A percentile compares a stretch with the other conserved stretches of the same genome.
These are phyloP conservation scores for Epinephelus malabaricus DNA, from an alignment of 2,797 vertebrate species.

Conservation along the genomic window DNA sequence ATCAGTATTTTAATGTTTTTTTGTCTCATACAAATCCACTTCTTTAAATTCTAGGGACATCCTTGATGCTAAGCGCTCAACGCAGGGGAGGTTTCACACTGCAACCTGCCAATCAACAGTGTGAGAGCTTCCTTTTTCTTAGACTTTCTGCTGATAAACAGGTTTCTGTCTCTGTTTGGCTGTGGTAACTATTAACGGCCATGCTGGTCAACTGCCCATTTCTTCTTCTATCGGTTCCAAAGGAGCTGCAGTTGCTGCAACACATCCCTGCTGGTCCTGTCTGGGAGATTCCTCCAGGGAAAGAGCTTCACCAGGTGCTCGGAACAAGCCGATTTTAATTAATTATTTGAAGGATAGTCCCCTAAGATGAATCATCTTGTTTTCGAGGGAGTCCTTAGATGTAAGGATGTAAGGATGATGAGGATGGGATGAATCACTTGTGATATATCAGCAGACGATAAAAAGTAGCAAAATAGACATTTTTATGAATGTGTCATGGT, in stretches of 20 bases:
- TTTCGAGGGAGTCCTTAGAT: neutral
- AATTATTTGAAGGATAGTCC: no score
- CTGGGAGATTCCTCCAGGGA: neutral
- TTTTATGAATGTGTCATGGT: conserved; percentile 5
- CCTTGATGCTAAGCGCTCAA: neutral
- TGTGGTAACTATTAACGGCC: neutral
- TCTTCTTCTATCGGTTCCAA: neutral
- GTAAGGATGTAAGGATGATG: no score
- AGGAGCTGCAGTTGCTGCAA: neutral
- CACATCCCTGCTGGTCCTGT: neutral
- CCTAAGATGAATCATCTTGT: no score
- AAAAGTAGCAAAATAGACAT: neutral
- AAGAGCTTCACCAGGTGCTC: conserved; percentile 1
- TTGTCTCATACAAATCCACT: neutral
- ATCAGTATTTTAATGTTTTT: neutral
- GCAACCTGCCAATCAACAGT: neutral
- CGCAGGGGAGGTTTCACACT: neutral
- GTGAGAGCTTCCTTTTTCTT: neutral
- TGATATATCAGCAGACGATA: neutral
- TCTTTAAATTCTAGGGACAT: neutral
- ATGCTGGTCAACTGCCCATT: neutral
- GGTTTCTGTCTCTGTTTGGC: neutral
- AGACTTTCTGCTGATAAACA: neutral
- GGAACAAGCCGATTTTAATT: neutral
- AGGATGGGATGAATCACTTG: neutral